Conservation (phyloP, 2,888 invertebrate species). For the Trichogramma evanescens region DNA sequence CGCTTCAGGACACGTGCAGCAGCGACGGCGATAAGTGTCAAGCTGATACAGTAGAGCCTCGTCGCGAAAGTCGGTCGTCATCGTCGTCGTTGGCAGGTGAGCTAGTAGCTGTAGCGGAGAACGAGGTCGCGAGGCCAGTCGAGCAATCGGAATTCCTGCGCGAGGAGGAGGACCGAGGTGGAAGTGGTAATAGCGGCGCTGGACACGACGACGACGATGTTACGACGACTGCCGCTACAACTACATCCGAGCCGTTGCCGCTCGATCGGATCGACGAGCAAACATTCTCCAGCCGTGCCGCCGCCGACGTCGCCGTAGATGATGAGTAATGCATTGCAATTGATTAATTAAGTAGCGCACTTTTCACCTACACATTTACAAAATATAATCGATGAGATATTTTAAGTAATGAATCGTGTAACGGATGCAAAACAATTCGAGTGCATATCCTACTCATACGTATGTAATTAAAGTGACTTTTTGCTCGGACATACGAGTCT, state of each 20-base stretch:
- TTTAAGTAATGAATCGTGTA: too few relatives aligned
- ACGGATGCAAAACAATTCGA: too few relatives aligned
- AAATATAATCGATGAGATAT: too few relatives aligned
- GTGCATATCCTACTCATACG: too few relatives aligned
- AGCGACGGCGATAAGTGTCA: not conserved
- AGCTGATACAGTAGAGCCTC: too few relatives aligned
- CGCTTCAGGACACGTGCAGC: constrained; percentile 8
- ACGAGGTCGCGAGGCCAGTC: constrained; percentile 22
- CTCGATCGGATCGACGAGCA: not conserved
- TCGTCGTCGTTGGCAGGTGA: not conserved
- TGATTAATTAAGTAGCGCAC: too few relatives aligned
- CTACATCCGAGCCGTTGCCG: not conserved
- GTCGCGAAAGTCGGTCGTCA: constrained; percentile 2
- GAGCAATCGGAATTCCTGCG: not conserved
- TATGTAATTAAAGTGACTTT: too few relatives aligned
- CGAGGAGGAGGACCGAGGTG: constrained; percentile 14
- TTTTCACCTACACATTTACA: too few relatives aligned
- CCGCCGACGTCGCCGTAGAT: not conserved
- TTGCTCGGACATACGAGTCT: too few relatives aligned
- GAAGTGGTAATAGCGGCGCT: constrained; percentile 26
- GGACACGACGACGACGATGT: constrained; percentile 3
- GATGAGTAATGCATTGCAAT: too few relatives aligned
- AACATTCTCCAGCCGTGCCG: constrained; percentile 8
- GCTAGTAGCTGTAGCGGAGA: constrained; percentile 8
- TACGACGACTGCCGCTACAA: constrained; percentile 5